Conservation (phyloP, 2,113 vertebrate genomes). For the Mungos mungo region DNA sequence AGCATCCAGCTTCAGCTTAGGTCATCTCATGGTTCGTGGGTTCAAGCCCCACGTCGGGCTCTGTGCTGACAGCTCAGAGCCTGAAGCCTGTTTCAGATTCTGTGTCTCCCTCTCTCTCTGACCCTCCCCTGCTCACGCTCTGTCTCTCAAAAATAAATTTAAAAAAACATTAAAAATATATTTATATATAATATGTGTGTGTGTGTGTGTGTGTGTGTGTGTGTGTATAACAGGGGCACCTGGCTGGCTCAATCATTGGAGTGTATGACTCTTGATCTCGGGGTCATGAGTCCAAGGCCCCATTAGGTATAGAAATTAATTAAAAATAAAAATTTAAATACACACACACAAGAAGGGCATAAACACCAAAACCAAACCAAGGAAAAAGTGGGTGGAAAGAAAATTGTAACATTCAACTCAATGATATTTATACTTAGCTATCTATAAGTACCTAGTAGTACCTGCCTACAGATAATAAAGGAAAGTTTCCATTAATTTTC, state of each 20-base stretch:
- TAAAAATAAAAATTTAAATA: background rate
- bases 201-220: too few relatives aligned
- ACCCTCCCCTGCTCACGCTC: too few relatives aligned
- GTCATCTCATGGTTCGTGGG: too few relatives aligned
- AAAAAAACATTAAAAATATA: too few relatives aligned
- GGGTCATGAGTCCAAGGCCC: background rate
- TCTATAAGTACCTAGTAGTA: background rate
- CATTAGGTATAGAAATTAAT: background rate
- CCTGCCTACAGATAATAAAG: background rate
- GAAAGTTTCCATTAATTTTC: background rate
- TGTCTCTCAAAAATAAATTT: too few relatives aligned
- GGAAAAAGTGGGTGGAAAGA: background rate
- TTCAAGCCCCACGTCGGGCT: too few relatives aligned
- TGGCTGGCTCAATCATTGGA: background rate
- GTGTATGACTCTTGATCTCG: background rate
- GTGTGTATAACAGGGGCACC: too few relatives aligned
- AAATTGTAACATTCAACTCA: background rate
- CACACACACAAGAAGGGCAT: background rate
- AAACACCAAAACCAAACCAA: background rate
- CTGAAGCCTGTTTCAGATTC: too few relatives aligned
- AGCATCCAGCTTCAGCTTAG: too few relatives aligned
- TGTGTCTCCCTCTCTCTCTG: too few relatives aligned
- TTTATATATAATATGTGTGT: too few relatives aligned
- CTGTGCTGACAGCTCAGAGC: too few relatives aligned
- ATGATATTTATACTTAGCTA: slow-evolving; percentile 38